These are phyloP conservation scores for Coelinius sp. DNA, from an alignment of 2,888 invertebrate species.

Conservation along the genomic window DNA sequence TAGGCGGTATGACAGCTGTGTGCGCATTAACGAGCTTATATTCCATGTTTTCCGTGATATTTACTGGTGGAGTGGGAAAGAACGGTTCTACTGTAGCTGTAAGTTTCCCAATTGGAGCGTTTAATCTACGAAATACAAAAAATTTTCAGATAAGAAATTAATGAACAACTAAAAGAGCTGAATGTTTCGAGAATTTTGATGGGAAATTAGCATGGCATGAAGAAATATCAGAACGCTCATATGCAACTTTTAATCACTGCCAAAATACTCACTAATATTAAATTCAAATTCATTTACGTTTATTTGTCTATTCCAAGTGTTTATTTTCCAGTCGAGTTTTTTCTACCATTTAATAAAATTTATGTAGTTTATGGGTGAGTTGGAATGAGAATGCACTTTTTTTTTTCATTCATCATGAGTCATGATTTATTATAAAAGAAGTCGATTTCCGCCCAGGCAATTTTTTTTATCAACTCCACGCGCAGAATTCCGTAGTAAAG, in stretches of 20 bases:
- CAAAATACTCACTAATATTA: conserved; percentile 52
- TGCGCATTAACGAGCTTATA: conserved; percentile 82
- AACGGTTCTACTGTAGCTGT: conserved; percentile 99
- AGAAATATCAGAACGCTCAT: conserved; percentile 51
- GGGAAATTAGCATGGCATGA: conserved; percentile 69
- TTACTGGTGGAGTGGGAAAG: conserved; percentile 94
- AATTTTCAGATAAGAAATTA: conserved; percentile 1
- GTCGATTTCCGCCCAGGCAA: not conserved
- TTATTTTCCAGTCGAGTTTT: conserved; percentile 3
- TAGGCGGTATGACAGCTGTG: conserved; percentile 82
- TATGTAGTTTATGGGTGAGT: conserved; percentile 6
- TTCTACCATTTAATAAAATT: not conserved
- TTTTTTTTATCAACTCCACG: not conserved
- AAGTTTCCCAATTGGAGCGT: conserved; percentile 72
- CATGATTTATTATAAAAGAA: not conserved
- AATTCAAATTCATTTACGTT: not conserved
- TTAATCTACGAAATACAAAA: not conserved
- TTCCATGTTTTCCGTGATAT: conserved; percentile 79
- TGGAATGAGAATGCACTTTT: conserved; percentile 21
- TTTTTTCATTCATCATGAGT: conserved; percentile 16
- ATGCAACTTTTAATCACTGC: conserved; percentile 57
- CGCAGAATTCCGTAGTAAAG: not conserved
- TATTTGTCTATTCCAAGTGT: not conserved
- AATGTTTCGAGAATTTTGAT: conserved; percentile 41
- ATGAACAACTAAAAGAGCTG: conserved; percentile 10